These are phyloP conservation scores for Condylostylus longicornis DNA, from an alignment of 1,140 invertebrate genomes.

Conservation along the genomic window DNA sequence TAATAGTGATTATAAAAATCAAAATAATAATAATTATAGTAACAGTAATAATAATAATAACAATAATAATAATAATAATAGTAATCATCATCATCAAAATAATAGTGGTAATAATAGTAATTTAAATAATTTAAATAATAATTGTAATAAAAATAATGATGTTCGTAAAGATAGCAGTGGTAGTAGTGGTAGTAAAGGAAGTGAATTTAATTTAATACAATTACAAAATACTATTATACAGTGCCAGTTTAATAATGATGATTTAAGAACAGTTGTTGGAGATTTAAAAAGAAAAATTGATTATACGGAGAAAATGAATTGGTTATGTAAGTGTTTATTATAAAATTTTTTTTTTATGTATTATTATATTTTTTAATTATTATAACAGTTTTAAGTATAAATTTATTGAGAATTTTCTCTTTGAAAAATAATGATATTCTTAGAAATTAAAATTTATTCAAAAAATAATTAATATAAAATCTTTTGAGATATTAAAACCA, in stretches of 20 bases:
- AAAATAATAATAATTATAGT: slow-evolving; percentile 2
- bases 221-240: slow-evolving; percentile 30
- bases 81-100: too few species aligned
- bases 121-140: slow-evolving; percentile 1
- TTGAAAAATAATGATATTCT: too few species aligned
- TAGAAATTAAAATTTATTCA: too few species aligned
- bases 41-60: slow-evolving; percentile 10
- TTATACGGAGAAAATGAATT: slow-evolving; percentile 32
- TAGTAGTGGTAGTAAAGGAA: slow-evolving; percentile 25
- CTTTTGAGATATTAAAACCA: too few species aligned
- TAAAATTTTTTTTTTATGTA: background rate
- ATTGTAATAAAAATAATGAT: slow-evolving; percentile 9
- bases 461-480: too few species aligned
- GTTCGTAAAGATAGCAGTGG: slow-evolving; percentile 15
- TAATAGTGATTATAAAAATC: slow-evolving; percentile 3
- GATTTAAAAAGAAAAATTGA: slow-evolving; percentile 31
- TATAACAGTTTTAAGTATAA: too few species aligned
- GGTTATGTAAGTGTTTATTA: slow-evolving; percentile 28
- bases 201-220: slow-evolving; percentile 28
- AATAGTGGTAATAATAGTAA: slow-evolving; percentile 5
- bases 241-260: slow-evolving; percentile 29
- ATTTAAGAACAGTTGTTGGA: slow-evolving; percentile 26
- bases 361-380: too few species aligned
- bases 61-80: slow-evolving; percentile 16
- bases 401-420: too few species aligned